These are phyloP conservation scores for Sogatella furcifera DNA, from an alignment of 1,140 invertebrate genomes.

Conservation along the genomic window DNA sequence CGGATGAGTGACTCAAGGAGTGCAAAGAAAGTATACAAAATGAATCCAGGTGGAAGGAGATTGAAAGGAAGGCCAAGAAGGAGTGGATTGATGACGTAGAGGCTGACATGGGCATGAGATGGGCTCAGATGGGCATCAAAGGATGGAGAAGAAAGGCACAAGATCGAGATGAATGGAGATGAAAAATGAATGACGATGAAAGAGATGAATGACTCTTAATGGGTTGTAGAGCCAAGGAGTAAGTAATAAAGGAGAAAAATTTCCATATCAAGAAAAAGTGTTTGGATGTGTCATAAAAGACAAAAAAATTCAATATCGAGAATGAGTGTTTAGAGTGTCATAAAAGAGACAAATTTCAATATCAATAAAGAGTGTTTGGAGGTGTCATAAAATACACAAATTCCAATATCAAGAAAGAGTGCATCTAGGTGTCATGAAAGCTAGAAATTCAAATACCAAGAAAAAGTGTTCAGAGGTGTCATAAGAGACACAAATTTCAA, in stretches of 20 bases:
- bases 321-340: no score
- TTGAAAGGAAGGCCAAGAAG: not conserved
- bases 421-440: no score
- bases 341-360: no score
- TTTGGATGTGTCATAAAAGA: no score
- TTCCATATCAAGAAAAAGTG: no score
- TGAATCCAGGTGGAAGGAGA: not conserved
- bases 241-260: not conserved
- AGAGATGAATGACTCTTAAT: not conserved
- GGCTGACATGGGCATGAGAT: not conserved
- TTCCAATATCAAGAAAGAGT: no score
- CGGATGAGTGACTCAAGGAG: not conserved
- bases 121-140: not conserved
- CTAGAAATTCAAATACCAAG: no score
- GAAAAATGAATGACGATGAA: not conserved
- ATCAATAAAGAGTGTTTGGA: no score
- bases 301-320: no score
- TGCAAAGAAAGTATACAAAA: not conserved
- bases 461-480: no score
- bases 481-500: no score
- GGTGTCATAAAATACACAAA: no score
- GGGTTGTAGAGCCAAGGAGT: not conserved
- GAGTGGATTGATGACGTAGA: not conserved
- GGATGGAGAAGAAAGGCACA: not conserved
- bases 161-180: not conserved